Conservation (phyloP, 2,113 vertebrate genomes). For the Nerophis ophidion region DNA sequence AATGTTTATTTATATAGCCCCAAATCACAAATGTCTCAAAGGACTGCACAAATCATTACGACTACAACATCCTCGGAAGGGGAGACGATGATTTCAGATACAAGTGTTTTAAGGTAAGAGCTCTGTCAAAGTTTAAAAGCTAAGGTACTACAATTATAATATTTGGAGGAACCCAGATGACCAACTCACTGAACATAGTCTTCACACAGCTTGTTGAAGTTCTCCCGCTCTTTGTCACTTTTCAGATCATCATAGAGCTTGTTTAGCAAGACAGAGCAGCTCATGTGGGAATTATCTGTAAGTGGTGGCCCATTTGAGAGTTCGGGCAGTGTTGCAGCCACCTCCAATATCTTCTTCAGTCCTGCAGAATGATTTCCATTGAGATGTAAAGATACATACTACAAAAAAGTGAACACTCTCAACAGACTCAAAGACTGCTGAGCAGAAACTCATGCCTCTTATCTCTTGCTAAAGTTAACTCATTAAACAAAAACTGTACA, state of each 20-base stretch:
- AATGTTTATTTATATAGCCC: too few species aligned
- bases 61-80: too few species aligned
- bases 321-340: constrained; percentile 80
- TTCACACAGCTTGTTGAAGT: constrained; percentile 86
- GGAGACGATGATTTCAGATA: too few species aligned
- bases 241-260: constrained; percentile 92
- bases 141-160: neutral
- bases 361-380: constrained; percentile 62
- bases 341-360: constrained; percentile 88
- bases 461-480: neutral
- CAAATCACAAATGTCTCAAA: too few species aligned
- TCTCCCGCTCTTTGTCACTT: constrained; percentile 87
- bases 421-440: too few species aligned
- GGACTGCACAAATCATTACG: too few species aligned
- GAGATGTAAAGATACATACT: neutral
- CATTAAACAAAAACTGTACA: neutral
- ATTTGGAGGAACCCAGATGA: neutral
- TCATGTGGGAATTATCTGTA: constrained; percentile 89
- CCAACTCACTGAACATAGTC: constrained; percentile 83
- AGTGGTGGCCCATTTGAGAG: constrained; percentile 67
- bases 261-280: constrained; percentile 84
- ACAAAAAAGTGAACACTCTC: neutral
- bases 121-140: too few species aligned
- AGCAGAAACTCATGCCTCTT: neutral
- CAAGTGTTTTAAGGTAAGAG: too few species aligned